Evolutionary conservation across 2,113 vertebrate species (phyloP), one percentile per base, ranked within the genome.

Genomic region (Crotalus tigris): DNA sequence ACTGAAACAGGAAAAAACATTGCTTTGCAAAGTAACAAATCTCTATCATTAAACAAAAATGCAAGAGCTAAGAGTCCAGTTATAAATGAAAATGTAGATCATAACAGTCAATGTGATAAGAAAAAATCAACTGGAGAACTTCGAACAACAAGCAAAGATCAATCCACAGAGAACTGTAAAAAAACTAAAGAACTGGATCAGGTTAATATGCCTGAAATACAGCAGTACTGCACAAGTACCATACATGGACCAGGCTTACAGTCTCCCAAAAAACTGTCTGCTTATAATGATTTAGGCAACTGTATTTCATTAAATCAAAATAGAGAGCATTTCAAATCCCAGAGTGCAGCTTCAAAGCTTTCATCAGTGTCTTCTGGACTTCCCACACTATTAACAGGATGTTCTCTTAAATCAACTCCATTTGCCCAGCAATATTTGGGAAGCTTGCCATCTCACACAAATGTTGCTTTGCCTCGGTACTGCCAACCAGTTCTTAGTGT

Each of bases 391-490:
- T 95, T 98, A 64, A 85, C 97, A 58, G 97, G 96, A 4, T 94
- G n/a, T 61, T 94, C 98, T 24, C 92, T 98, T 11, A 96, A 97
- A 39, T 94, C 91, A 5, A 11, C 97, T 90, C 96, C 98, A 21
- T 96, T 98, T 94, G 92, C 97, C 89, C 98, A 97, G 51, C 98
- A 98, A 69, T 98, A 98, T 92, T 51, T 98, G 64, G 97, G 96
- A 91, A 61, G 96, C 29, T 94, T 98, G 0, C 94, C 95, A 6
- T 49, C 96, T 86, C 1, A 92, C 51, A 93, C 94, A 92, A 96
- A 89, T 59, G 24, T 93, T 17, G 44, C 96, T 88, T 89, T 98
- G 93, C 97, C 98, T 91, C 97, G 94, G 17, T 98, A 97, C 95
- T 93, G 5, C 53, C 94, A 97, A n/a, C 55, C 95, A 23, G 88